phyloP scores from a whole-genome alignment of 1,140 invertebrate genomes.

The Megalonaias nervosa region DNA sequence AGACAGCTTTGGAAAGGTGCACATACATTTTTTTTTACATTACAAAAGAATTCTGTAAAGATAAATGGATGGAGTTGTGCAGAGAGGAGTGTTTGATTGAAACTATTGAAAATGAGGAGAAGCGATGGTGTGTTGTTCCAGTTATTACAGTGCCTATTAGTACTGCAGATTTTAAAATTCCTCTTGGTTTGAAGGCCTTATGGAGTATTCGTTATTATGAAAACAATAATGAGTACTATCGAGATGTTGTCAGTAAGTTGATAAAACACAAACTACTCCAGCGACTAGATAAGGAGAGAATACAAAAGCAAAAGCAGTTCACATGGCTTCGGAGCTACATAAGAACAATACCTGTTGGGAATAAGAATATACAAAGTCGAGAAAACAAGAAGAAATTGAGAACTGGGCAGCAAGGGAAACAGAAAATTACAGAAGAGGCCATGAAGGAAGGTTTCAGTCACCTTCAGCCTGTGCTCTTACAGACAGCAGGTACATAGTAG shows the following conservation, averaged over 20 bases:
- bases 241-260: constrained; percentile 30
- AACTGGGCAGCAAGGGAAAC: too few species aligned
- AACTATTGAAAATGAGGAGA: constrained; percentile 44
- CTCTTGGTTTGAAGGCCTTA: constrained; percentile 46
- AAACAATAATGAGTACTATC: constrained; percentile 43
- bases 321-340: constrained; percentile 7
- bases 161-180: constrained; percentile 45
- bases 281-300: constrained; percentile 13
- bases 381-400: too few species aligned
- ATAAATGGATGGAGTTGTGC: constrained; percentile 46
- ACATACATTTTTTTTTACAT: constrained; percentile 51
- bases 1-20: constrained; percentile 37
- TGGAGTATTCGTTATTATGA: constrained; percentile 48
- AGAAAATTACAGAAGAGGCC: too few species aligned
- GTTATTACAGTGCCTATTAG: constrained; percentile 42
- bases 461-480: too few species aligned
- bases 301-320: constrained; percentile 4
- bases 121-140: constrained; percentile 54
- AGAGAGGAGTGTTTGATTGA: constrained; percentile 52
- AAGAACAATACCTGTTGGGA: background rate
- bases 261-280: constrained; percentile 21
- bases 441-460: too few species aligned
- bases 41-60: constrained; percentile 45
- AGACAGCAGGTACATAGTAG: too few species aligned
- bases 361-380: too few species aligned